Base-by-base conservation (phyloP, 2,797 vertebrate genomes). In the Geotrypetes seraphini region DNA sequence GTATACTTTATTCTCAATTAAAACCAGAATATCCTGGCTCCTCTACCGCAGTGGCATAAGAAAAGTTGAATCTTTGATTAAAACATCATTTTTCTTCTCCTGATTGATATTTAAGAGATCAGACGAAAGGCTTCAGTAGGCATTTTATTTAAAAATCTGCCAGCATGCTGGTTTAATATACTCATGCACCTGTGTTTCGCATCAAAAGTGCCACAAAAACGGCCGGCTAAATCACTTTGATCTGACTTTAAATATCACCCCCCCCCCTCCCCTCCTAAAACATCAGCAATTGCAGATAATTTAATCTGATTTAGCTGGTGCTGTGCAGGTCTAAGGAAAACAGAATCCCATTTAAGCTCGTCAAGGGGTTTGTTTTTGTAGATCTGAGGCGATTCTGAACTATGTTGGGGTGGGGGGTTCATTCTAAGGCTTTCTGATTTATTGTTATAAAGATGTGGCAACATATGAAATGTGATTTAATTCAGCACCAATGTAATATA, bases 241-340 rank as follows among this genome's bases (percentile, higher is more conserved):
- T 67, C 63, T 67, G 46, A 43, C 50, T 69, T 69, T 69, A 72
- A 69, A 65, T 67, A 67, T 53, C 50, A 42, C 63, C 47, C n/a
- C n/a, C n/a, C 63, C 47, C n/a, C n/a, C n/a, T n/a, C n/a, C n/a
- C n/a, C n/a, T n/a, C n/a, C n/a, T n/a, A n/a, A 48, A 65, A 56
- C 61, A 60, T 60, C 47, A 56, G 59, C 60, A 50, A 58, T 63
- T 65, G 47, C 47, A 63, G 69, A 63, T 39, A 61, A 65, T 69
- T 69, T 59, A 69, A 69, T 67, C 59, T 65, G 66, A 69, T 69
- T 72, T 69, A 65, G 65, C 63, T 69, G 60, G 60, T 56, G 34
- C 60, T 52, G 54, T 1, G 18, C 50, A 30, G 18, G 56, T 54
- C 63, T 53, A 56, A 50, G 60, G 59, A 42, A 60, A 71, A 54